Evolutionary conservation across 2,797 vertebrate species (phyloP).

Genomic region (Pangasius mekongensis): DNA sequence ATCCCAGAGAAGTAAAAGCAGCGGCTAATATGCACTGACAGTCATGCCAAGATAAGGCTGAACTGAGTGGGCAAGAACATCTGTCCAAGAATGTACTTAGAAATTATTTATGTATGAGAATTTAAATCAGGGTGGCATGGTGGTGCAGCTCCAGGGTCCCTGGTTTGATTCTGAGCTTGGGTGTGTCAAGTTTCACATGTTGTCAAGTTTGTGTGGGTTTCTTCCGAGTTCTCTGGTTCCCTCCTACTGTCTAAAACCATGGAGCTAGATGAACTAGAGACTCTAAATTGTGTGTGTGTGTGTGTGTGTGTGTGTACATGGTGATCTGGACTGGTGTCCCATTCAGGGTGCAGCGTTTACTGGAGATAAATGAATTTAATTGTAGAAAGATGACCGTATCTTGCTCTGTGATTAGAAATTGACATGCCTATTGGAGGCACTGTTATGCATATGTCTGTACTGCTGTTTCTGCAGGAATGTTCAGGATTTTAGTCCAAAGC

Average conservation of each 20-base stretch:
- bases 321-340: not conserved
- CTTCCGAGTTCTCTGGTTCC: not conserved
- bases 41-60: conserved; percentile 29
- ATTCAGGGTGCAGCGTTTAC: not conserved
- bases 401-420: conserved; percentile 4
- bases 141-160: not conserved
- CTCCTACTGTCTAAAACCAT: not conserved
- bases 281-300: not conserved
- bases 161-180: not conserved
- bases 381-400: not conserved
- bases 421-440: not conserved
- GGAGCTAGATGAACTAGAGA: not conserved
- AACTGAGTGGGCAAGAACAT: conserved; percentile 17
- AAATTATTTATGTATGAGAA: conserved; percentile 37
- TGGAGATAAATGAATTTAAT: not conserved
- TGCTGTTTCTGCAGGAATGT: not conserved
- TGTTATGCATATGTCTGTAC: not conserved
- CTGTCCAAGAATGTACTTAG: conserved; percentile 41
- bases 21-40: conserved; percentile 45
- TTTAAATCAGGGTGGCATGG: conserved; percentile 11
- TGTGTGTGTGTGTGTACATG: not conserved
- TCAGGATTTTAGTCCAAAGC: conserved; percentile 1
- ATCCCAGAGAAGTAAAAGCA: conserved; percentile 54
- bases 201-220: not conserved
- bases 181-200: not conserved